Evolutionary conservation across 2,888 invertebrate genomes (phyloP).

Genomic region (Crossocerus cetratus): DNA sequence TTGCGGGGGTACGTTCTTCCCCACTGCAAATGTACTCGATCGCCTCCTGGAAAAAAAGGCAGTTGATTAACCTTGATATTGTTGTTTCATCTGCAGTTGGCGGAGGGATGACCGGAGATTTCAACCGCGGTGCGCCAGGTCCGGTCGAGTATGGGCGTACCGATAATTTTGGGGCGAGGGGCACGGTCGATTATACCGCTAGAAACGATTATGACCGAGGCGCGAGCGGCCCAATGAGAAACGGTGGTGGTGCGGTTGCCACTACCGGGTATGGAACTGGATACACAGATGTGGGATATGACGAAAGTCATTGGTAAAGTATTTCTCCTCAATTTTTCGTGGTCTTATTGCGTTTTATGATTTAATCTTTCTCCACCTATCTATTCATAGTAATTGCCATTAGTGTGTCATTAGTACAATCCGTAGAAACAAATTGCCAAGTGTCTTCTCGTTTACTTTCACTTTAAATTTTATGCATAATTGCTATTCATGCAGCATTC

Average conservation of each 20-base stretch:
- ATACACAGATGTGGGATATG: slow-evolving; percentile 73
- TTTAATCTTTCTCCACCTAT: neutral
- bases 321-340: neutral
- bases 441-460: too few relatives aligned
- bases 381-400: neutral
- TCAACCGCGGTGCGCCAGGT: slow-evolving; percentile 72
- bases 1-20: slow-evolving; percentile 45
- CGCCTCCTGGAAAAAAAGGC: too few relatives aligned
- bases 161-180: slow-evolving; percentile 71
- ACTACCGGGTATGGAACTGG: slow-evolving; percentile 72
- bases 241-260: slow-evolving; percentile 72
- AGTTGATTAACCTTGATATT: too few relatives aligned
- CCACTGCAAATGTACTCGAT: too few relatives aligned
- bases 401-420: neutral
- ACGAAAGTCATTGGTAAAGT: slow-evolving; percentile 62
- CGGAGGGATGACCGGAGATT: slow-evolving; percentile 73
- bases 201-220: slow-evolving; percentile 74
- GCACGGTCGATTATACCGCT: slow-evolving; percentile 73
- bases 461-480: too few relatives aligned
- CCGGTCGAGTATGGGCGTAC: slow-evolving; percentile 74
- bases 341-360: slow-evolving; percentile 12
- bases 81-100: slow-evolving; percentile 70
- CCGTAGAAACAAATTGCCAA: neutral
- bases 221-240: slow-evolving; percentile 74
- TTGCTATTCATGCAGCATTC: too few relatives aligned